These are phyloP conservation scores for Euura lappo DNA, from an alignment of 1,140 invertebrate species.

Conservation along the genomic window DNA sequence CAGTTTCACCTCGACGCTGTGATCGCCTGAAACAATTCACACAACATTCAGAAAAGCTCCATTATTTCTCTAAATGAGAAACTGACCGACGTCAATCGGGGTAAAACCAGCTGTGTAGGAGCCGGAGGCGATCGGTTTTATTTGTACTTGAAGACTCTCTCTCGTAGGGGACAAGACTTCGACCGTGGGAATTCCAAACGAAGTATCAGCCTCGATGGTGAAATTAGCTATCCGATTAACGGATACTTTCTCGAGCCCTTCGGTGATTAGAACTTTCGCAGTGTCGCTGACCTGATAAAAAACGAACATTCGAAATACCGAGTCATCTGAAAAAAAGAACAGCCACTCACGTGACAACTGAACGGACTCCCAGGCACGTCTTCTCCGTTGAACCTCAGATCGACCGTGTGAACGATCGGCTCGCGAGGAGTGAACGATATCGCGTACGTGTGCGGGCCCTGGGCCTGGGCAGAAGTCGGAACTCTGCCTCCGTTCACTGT, in stretches of 20 bases:
- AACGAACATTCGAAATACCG: background rate
- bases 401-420: conserved; percentile 87
- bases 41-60: conserved; percentile 21
- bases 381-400: conserved; percentile 94
- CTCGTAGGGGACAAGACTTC: conserved; percentile 79
- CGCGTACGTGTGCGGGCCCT: conserved; percentile 94
- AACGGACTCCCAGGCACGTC: conserved; percentile 90
- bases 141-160: conserved; percentile 72
- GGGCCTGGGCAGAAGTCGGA: conserved; percentile 92
- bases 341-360: conserved; percentile 68
- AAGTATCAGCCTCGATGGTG: conserved; percentile 77
- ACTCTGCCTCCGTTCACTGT: conserved; percentile 95
- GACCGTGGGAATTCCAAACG: conserved; percentile 75
- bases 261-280: conserved; percentile 67
- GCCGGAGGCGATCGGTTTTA: conserved; percentile 54
- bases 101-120: conserved; percentile 76
- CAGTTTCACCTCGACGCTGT: conserved; percentile 89
- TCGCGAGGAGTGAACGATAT: conserved; percentile 96
- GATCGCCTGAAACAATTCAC: conserved; percentile 69
- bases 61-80: conserved; percentile 7
- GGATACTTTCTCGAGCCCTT: conserved; percentile 91
- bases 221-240: conserved; percentile 85
- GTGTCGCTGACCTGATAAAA: conserved; percentile 51
- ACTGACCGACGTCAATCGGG: conserved; percentile 84
- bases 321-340: conserved; percentile 5